phyloP scores from a whole-genome alignment of 2,888 invertebrate species.

The Lepetodrilus schrolli region DNA sequence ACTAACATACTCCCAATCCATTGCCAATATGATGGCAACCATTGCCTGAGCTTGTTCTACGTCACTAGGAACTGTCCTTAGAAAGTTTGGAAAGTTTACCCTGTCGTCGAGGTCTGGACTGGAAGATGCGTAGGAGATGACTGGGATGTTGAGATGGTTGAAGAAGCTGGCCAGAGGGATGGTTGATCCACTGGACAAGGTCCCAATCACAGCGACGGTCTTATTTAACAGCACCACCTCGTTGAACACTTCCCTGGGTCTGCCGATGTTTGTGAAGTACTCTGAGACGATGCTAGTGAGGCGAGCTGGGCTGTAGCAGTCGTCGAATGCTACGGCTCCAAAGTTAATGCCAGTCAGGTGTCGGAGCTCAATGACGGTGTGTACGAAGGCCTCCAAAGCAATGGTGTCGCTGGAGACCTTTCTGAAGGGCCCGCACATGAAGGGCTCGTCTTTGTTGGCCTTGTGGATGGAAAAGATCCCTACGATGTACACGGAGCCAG shows the following conservation, averaged over 20 bases:
- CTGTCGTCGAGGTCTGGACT: conserved; percentile 64
- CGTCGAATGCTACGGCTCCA: conserved; percentile 67
- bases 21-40: conserved; percentile 52
- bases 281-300: conserved; percentile 40
- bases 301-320: conserved; percentile 63
- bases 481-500: conserved; percentile 58
- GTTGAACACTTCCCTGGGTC: conserved; percentile 42
- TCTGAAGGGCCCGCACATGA: conserved; percentile 54
- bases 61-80: conserved; percentile 70
- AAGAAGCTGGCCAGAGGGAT: conserved; percentile 56
- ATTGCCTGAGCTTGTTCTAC: conserved; percentile 63
- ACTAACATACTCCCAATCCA: conserved; percentile 66
- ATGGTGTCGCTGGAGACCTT: conserved; percentile 57
- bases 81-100: conserved; percentile 64
- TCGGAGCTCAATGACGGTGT: conserved; percentile 47
- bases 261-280: conserved; percentile 38
- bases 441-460: conserved; percentile 44
- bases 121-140: conserved; percentile 64
- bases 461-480: conserved; percentile 66
- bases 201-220: conserved; percentile 77
- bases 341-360: conserved; percentile 51
- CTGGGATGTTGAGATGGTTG: conserved; percentile 56
- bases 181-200: conserved; percentile 74
- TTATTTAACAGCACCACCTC: conserved; percentile 51
- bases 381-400: conserved; percentile 60